These are phyloP conservation scores for Conomelus anceps DNA, from an alignment of 2,888 invertebrate genomes.

Conservation along the genomic window DNA sequence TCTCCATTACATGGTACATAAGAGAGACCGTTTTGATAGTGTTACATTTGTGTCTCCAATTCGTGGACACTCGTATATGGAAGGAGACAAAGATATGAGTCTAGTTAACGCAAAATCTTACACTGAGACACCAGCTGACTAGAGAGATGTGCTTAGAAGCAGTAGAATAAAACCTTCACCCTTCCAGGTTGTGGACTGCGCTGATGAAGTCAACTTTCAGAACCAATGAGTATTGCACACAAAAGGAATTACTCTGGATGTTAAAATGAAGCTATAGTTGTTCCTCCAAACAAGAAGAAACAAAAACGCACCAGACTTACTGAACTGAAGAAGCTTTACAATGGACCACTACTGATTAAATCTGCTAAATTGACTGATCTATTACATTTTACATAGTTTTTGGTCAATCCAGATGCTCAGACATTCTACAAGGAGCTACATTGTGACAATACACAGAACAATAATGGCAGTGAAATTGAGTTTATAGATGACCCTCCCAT, in stretches of 20 bases:
- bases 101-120: slow-evolving; percentile 1
- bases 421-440: not conserved
- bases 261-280: not conserved
- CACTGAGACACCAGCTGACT: too few species aligned
- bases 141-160: slow-evolving; percentile 30
- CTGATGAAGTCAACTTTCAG: slow-evolving; percentile 6
- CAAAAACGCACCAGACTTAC: not conserved
- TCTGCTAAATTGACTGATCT: not conserved
- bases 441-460: slow-evolving; percentile 10
- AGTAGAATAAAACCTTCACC: slow-evolving; percentile 33
- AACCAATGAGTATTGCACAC: not conserved
- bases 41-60: too few species aligned
- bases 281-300: not conserved
- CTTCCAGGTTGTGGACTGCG: slow-evolving; percentile 30
- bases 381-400: slow-evolving; percentile 8
- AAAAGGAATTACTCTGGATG: not conserved
- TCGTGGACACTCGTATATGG: too few species aligned
- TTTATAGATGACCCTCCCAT: slow-evolving; percentile 9
- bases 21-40: too few species aligned
- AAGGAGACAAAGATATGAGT: slow-evolving; percentile 27
- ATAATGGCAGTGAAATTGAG: slow-evolving; percentile 6
- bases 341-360: too few species aligned
- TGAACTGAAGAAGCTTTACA: not conserved
- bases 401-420: slow-evolving; percentile 12
- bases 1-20: too few species aligned